Evolutionary conservation across 1,140 invertebrate species (phyloP).

Genomic region (Pachypeltis micranthus): DNA sequence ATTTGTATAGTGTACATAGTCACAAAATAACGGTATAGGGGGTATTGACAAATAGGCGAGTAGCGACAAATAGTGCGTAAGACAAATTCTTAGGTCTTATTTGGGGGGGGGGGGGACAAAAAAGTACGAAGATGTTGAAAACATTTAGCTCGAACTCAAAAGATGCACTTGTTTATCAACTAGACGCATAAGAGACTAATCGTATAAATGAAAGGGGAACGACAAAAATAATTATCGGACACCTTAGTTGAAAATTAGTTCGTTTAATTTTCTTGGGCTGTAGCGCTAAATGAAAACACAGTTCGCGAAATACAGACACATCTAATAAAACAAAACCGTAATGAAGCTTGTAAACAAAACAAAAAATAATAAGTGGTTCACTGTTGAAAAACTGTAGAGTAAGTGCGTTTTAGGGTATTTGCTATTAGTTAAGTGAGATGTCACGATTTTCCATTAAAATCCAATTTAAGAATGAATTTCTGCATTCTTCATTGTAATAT

Average conservation of each 20-base stretch:
- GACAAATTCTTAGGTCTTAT: too few relatives aligned
- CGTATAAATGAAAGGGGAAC: too few relatives aligned
- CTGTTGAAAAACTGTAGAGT: neutral
- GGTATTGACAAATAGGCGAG: neutral
- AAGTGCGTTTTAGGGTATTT: constrained; percentile 2
- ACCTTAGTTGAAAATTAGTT: too few relatives aligned
- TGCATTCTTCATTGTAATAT: too few relatives aligned
- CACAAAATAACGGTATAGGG: neutral
- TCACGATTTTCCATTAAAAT: too few relatives aligned
- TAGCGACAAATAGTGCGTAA: too few relatives aligned
- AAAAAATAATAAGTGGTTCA: neutral
- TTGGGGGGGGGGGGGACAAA: too few relatives aligned
- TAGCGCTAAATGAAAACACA: too few relatives aligned
- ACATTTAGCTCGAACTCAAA: neutral
- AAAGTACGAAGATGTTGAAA: neutral
- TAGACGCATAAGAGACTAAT: too few relatives aligned
- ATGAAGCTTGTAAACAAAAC: neutral
- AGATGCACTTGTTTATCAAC: neutral
- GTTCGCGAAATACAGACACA: too few relatives aligned
- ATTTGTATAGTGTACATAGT: constrained; percentile 6
- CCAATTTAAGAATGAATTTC: too few relatives aligned
- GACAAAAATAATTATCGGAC: neutral
- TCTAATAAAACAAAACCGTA: neutral
- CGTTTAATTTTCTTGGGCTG: too few relatives aligned
- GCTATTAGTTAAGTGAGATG: constrained; percentile 1